Conservation (phyloP, 2,113 vertebrate species). For the Glaucidium brasilianum region DNA sequence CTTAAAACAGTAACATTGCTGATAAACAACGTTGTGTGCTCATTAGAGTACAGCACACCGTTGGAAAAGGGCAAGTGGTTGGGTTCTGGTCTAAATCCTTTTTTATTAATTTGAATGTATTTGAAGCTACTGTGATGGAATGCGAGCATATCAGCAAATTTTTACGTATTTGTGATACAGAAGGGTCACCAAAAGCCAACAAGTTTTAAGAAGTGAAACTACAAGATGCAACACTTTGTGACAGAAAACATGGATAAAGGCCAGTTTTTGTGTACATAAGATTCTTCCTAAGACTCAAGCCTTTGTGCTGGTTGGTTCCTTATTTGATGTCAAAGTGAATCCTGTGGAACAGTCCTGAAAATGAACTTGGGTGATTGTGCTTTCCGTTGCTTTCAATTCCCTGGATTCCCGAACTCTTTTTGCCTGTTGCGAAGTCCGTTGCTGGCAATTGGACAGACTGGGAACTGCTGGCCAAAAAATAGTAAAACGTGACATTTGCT, state of each 20-base stretch:
- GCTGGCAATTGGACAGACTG: constrained; percentile 60
- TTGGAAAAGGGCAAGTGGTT: neutral
- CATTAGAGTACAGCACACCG: neutral
- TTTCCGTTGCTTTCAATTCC: constrained; percentile 6
- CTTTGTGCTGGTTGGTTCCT: constrained; percentile 38
- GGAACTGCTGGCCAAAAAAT: constrained; percentile 30
- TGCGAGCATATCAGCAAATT: neutral
- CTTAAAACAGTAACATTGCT: neutral
- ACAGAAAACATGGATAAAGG: constrained; percentile 43
- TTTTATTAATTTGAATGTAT: constrained; percentile 14
- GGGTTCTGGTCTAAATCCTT: constrained; percentile 4
- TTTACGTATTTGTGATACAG: neutral
- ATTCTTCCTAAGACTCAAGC: constrained; percentile 47
- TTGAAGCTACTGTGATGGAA: constrained; percentile 24
- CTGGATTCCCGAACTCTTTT: constrained; percentile 13
- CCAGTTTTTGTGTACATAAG: constrained; percentile 69
- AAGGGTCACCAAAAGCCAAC: neutral
- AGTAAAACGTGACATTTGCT: constrained; percentile 11
- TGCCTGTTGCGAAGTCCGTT: constrained; percentile 9
- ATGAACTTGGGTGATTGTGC: neutral
- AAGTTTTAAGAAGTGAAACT: neutral
- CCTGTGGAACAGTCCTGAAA: neutral
- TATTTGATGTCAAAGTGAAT: constrained; percentile 27
- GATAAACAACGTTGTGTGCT: neutral
- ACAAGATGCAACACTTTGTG: neutral